Evolutionary conservation across 1,140 invertebrate genomes (phyloP).

Genomic region (Samia ricini): DNA sequence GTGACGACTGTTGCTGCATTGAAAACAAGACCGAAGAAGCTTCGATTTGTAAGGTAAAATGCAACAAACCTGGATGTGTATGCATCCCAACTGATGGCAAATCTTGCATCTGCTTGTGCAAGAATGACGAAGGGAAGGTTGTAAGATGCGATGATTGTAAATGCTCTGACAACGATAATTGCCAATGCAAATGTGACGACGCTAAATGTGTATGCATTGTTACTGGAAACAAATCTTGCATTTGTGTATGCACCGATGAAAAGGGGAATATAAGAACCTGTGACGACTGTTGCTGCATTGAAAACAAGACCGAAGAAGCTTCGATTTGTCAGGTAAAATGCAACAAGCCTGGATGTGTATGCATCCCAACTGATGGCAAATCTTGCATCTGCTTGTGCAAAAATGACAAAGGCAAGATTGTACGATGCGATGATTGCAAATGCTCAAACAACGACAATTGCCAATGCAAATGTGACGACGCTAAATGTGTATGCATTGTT

Average conservation of each 20-base stretch:
- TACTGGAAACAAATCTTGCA: constrained; percentile 14
- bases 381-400: constrained; percentile 34
- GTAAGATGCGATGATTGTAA: constrained; percentile 19
- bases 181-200: constrained; percentile 24
- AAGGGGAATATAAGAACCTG: constrained; percentile 13
- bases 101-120: constrained; percentile 27
- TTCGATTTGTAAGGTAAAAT: too few relatives aligned
- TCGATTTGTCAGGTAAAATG: too few relatives aligned
- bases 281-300: constrained; percentile 21
- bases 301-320: not conserved
- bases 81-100: constrained; percentile 25
- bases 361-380: constrained; percentile 25
- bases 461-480: too few relatives aligned
- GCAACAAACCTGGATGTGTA: constrained; percentile 21
- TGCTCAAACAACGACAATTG: too few relatives aligned
- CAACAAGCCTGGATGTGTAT: constrained; percentile 25
- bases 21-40: not conserved
- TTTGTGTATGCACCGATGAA: constrained; percentile 21
- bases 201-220: constrained; percentile 16
- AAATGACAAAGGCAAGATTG: constrained; percentile 5
- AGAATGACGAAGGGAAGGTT: constrained; percentile 24
- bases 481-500: too few relatives aligned
- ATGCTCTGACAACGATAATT: constrained; percentile 15
- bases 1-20: constrained; percentile 23
- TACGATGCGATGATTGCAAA: too few relatives aligned